Percentiles rank a stretch among this genome's conserved stretches.
phyloP scores from a whole-genome alignment of 2,797 vertebrate species.

The Danio jaintianensis region DNA sequence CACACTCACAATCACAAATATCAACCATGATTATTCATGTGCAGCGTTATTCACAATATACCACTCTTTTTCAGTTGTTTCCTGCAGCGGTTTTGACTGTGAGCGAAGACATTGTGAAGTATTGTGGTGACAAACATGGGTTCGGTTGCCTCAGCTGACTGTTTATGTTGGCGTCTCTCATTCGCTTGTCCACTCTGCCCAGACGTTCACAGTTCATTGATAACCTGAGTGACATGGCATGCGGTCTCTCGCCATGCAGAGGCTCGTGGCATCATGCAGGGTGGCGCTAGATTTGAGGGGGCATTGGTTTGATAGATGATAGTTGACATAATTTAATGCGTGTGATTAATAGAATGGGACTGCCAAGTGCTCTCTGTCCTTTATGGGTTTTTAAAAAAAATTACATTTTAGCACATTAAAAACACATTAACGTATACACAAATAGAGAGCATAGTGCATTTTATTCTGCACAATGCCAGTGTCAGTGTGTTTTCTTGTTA shows the following conservation, averaged over 20 bases:
- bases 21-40: constrained; percentile 4
- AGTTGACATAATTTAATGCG: neutral
- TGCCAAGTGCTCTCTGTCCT: neutral
- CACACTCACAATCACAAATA: neutral
- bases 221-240: constrained; percentile 81
- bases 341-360: constrained; percentile 1
- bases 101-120: constrained; percentile 80
- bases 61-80: constrained; percentile 62
- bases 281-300: constrained; percentile 53
- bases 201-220: constrained; percentile 83
- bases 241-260: constrained; percentile 78
- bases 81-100: constrained; percentile 73
- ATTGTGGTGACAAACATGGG: constrained; percentile 77
- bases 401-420: constrained; percentile 15
- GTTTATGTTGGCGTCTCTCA: constrained; percentile 82
- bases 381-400: neutral
- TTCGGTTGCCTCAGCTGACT: constrained; percentile 71
- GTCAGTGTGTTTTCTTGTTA: neutral
- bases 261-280: constrained; percentile 57
- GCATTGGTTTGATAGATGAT: constrained; percentile 16
- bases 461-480: neutral
- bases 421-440: constrained; percentile 8
- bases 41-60: constrained; percentile 33
- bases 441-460: neutral
- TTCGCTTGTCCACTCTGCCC: constrained; percentile 75